Conservation (phyloP, 2,113 vertebrate genomes). For the Podocnemis expansa region DNA sequence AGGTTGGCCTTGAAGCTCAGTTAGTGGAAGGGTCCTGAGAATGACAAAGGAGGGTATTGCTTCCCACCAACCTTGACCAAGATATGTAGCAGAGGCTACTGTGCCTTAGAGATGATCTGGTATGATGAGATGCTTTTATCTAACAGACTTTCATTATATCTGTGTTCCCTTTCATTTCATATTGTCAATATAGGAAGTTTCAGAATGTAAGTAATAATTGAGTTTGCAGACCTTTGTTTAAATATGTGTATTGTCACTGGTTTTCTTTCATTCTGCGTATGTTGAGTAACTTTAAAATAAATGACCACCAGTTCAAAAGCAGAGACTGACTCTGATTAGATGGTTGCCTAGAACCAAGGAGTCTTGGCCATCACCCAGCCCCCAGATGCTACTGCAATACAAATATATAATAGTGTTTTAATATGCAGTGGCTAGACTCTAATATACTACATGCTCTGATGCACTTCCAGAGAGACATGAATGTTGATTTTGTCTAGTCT, state of each 20-base stretch:
- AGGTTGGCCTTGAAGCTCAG: conserved; percentile 2
- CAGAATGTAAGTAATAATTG: neutral
- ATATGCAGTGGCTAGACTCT: neutral
- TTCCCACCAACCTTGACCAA: neutral
- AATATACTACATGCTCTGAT: neutral
- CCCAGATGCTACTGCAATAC: neutral
- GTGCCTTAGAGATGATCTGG: neutral
- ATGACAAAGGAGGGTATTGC: neutral
- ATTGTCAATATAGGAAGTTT: neutral
- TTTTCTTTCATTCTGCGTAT: neutral
- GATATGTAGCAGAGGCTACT: neutral
- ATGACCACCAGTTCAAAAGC: neutral
- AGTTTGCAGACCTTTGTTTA: neutral
- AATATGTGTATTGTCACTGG: neutral
- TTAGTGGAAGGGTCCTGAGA: conserved; percentile 23
- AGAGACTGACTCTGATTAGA: neutral
- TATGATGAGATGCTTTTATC: conserved; percentile 21
- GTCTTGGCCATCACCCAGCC: neutral
- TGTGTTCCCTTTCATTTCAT: neutral
- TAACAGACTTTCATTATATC: neutral
- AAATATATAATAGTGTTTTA: neutral
- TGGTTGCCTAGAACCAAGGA: neutral
- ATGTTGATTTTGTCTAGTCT: too few relatives aligned
- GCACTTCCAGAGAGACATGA: neutral
- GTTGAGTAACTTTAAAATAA: neutral